Evolutionary conservation across 2,888 invertebrate genomes (phyloP), one percentile per base, ranked within the genome.

Genomic region (Leptinotarsa haldemani): DNA sequence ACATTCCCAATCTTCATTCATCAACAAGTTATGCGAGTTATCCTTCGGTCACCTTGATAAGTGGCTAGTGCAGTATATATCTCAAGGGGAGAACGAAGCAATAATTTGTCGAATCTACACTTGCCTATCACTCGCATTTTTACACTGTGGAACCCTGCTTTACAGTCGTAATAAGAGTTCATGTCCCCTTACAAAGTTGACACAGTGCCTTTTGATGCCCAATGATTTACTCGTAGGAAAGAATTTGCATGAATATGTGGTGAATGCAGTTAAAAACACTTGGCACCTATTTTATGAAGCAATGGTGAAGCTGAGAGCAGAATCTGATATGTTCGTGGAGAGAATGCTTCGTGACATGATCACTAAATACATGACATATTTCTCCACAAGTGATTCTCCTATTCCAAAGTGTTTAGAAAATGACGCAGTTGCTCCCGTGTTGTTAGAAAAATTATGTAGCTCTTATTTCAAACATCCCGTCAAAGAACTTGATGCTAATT

Each of bases 271-370:
- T 18, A 88, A 88, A 76, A 88, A 88, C 80, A 88, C 90, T 16
- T 90, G 90, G 86, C 88, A 89, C 25, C 85, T 90, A 25, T 88
- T 89, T 75, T 84, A 91, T 53, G 87, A 88, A 77, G 90, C 90
- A 1, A 86, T 91, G 22, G 88, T 88, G 0, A 87, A 87, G 25
- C 80, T 91, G 50, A 88, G 89, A 77, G 87, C 86, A 69, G 86
- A 83, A 72, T 82, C 84, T 5, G 90, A 90, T 83, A 84, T 86
- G 0, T 90, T 89, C 77, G 80, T 90, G 18, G 87, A 85, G 40
- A 86, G 90, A 74, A 88, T 87, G 0, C 81, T 90, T 16, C 88
- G 87, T 40, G 89, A 90, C 81, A 83, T 90, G 53, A 84, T 90
- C 30, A 83, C 87, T 1, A 84, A 84, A 73, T 87, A 86, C 76